phyloP scores from a whole-genome alignment of 2,888 invertebrate species.

The Nephrotoma flavescens region DNA sequence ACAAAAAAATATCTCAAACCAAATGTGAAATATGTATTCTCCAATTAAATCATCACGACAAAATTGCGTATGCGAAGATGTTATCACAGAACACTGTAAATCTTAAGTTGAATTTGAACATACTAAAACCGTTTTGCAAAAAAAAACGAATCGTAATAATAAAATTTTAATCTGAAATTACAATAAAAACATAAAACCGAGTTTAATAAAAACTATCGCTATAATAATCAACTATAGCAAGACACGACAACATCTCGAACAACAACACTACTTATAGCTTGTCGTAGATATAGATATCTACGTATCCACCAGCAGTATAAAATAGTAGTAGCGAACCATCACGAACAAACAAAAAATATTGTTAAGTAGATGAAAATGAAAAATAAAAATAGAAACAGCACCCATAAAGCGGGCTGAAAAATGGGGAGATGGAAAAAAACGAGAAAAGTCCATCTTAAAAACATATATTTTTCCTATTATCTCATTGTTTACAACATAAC shows the following conservation, averaged over 20 bases:
- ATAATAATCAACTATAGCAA: not conserved
- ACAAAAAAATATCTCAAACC: no score
- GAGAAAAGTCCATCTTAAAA: conserved; percentile 1
- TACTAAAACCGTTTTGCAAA: not conserved
- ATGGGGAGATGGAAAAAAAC: not conserved
- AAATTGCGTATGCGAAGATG: not conserved
- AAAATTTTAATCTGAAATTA: not conserved
- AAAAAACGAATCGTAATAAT: not conserved
- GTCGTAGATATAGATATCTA: not conserved
- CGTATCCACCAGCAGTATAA: not conserved
- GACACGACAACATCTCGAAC: not conserved
- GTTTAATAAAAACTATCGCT: not conserved
- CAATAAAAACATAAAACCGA: not conserved
- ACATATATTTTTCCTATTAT: conserved; percentile 4
- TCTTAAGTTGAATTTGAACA: not conserved
- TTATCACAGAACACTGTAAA: not conserved
- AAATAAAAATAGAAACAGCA: not conserved
- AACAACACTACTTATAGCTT: not conserved
- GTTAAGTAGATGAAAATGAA: conserved; percentile 4
- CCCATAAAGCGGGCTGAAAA: not conserved
- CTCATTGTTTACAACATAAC: conserved; percentile 4
- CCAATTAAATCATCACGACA: not conserved
- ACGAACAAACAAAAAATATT: not conserved
- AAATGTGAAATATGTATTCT: not conserved
- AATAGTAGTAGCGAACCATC: not conserved